phyloP scores from a whole-genome alignment of 2,113 vertebrate genomes.

The Empidonax traillii region DNA sequence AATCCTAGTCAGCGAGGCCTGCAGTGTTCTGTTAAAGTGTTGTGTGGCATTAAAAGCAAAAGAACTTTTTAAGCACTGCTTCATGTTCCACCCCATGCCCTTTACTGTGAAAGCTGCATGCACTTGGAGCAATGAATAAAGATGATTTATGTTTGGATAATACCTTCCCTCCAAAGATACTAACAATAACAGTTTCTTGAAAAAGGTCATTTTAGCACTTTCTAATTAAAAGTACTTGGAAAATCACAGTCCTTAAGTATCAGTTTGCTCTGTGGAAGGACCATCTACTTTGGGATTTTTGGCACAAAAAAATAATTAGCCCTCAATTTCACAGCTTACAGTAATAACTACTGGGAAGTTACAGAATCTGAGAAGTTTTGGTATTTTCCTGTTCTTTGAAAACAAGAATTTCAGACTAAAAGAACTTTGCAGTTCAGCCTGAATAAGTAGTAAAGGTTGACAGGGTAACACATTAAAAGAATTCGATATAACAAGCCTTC shows the following conservation, averaged over 20 bases:
- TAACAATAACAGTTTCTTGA: neutral
- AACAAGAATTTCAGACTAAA: neutral
- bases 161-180: neutral
- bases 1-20: neutral
- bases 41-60: neutral
- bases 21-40: neutral
- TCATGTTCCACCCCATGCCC: neutral
- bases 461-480: neutral
- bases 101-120: neutral
- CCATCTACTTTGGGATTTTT: neutral
- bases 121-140: neutral
- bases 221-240: neutral
- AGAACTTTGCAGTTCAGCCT: neutral
- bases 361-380: neutral
- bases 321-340: neutral
- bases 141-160: neutral
- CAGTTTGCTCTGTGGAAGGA: neutral
- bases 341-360: neutral
- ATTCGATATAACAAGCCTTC: neutral
- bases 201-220: neutral
- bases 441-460: neutral
- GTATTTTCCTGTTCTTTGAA: neutral
- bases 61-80: neutral
- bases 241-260: neutral
- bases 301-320: neutral